These are phyloP conservation scores for Agelas oroides DNA, from an alignment of 37 sponge, comb jelly and placozoan genomes.

Conservation along the genomic window DNA sequence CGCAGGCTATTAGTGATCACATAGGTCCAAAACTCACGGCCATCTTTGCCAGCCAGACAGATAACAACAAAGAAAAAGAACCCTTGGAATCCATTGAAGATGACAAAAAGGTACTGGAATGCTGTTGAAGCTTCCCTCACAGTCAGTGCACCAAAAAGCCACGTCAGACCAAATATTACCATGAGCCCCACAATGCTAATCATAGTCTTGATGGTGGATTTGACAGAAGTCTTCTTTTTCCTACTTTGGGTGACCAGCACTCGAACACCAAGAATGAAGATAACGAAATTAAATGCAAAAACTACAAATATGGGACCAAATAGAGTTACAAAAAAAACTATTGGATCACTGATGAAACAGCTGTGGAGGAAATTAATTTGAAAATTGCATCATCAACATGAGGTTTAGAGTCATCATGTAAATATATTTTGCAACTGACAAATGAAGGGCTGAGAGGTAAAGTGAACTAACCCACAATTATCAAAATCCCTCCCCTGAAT, in stretches of 20 bases:
- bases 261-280: not conserved
- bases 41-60: slow-evolving; percentile 10
- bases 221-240: not conserved
- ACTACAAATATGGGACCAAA: slow-evolving; percentile 18
- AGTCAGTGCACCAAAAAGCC: slow-evolving; percentile 58
- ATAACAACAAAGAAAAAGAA: slow-evolving; percentile 51
- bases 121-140: slow-evolving; percentile 6
- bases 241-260: not conserved
- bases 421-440: no score
- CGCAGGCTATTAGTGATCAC: not conserved
- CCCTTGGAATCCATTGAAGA: slow-evolving; percentile 55
- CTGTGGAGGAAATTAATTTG: not conserved
- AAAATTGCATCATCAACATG: not conserved
- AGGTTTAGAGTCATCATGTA: no score
- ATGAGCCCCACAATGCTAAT: slow-evolving; percentile 3
- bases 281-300: slow-evolving; percentile 22
- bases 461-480: no score
- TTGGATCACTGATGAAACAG: slow-evolving; percentile 28
- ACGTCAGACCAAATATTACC: slow-evolving; percentile 42
- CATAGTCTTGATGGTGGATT: not conserved
- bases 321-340: slow-evolving; percentile 2
- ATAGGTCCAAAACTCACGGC: slow-evolving; percentile 5
- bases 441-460: no score
- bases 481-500: no score
- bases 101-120: slow-evolving; percentile 53